Base-by-base conservation (phyloP, 2,888 invertebrate genomes). In the Caradrina clavipalpis region DNA sequence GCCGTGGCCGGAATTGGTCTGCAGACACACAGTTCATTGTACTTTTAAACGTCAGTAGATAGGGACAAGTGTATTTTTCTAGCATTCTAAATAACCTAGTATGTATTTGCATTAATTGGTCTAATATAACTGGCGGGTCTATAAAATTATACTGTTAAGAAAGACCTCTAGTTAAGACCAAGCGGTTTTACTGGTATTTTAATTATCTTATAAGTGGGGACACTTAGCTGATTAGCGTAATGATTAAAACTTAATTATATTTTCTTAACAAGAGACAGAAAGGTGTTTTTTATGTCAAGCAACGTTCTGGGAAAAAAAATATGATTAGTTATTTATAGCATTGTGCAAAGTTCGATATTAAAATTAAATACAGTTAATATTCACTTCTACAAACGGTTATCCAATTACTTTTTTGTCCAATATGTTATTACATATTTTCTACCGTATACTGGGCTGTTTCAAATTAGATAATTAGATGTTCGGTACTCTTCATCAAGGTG, bases 381-480 rank as follows among this genome's bases (percentile, higher is more conserved):
- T 39, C 21, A 39, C 26, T 51, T 60, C 50, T 45, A 56, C 15
- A 26, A 56, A 57, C 47, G 6, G 22, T 56, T 69, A 60, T 50
- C 22, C 31, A 70, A 70, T 71, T 58, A 63, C 0, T 59, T 70
- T 68, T 78, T 73, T 64, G 31, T 31, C 15, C 15, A 57, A 1
- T n/a, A 35, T 39, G 11, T 65, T 50, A 54, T 50, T 39, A 65
- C 2, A 26, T 56, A 53, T 53, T 55, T 78, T 54, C 2, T 49
- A 13, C n/a, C 21, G 22, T 53, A 63, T 56, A 56, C 35, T 49
- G 42, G 17, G 15, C 10, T 59, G 21, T 35, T 70, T 59, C 61
- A 60, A 67, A 76, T 71, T 26, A 76, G 72, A 67, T 65, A 60
- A 71, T 70, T 68, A 73, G 50, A 56, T 31, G 17, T 67, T 69